phyloP scores from a whole-genome alignment of 2,888 invertebrate species.

The Amblyteles armatorius region DNA sequence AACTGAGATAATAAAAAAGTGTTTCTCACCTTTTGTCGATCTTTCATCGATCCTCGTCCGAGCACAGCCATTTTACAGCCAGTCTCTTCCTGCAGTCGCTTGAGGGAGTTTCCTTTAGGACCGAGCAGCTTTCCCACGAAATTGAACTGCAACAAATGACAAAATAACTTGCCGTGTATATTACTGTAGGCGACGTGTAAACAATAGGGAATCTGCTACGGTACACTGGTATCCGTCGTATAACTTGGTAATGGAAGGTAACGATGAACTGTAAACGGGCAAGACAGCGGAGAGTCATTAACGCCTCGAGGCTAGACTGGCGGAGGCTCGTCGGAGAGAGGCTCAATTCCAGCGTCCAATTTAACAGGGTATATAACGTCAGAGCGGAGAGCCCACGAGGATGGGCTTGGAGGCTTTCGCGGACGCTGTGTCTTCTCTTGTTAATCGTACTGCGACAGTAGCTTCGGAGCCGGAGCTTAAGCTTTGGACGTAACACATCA shows the following conservation, averaged over 20 bases:
- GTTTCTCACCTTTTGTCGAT: conserved; percentile 91
- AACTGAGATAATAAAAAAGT: background rate
- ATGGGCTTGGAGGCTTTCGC: conserved; percentile 43
- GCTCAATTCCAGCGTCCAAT: conserved; percentile 62
- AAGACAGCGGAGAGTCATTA: conserved; percentile 62
- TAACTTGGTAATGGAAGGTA: conserved; percentile 50
- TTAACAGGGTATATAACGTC: conserved; percentile 51
- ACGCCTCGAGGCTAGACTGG: conserved; percentile 45
- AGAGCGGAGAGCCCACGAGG: conserved; percentile 10
- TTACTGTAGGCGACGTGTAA: background rate
- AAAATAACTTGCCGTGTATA: conserved; percentile 47
- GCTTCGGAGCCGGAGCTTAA: background rate
- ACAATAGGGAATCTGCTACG: background rate
- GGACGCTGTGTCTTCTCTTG: conserved; percentile 24
- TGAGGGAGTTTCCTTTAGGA: conserved; percentile 96
- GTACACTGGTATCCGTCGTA: conserved; percentile 21
- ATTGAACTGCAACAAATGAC: conserved; percentile 91
- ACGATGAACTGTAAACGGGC: conserved; percentile 52
- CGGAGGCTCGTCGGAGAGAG: conserved; percentile 31
- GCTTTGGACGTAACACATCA: conserved; percentile 14
- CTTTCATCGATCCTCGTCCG: conserved; percentile 97
- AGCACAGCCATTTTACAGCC: conserved; percentile 98
- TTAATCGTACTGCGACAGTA: conserved; percentile 23
- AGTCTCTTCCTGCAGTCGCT: conserved; percentile 96
- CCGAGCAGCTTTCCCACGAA: conserved; percentile 98